These are phyloP conservation scores for Hydrotaea diabolus DNA, from an alignment of 2,888 invertebrate species.

Conservation along the genomic window DNA sequence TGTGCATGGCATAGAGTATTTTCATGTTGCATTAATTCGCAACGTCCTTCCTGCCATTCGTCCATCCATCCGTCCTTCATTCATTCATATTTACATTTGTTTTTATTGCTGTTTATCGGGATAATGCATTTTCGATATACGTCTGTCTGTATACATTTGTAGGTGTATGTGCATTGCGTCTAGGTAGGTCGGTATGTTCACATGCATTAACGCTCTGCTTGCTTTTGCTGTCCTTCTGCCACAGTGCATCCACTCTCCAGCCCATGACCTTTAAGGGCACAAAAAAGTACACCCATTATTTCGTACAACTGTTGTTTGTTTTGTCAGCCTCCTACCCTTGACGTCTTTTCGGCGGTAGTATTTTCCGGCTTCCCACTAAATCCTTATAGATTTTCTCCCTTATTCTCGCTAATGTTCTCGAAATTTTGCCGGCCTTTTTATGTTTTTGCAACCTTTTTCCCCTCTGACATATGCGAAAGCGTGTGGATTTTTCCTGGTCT, in stretches of 20 bases:
- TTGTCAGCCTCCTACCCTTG: conserved; percentile 30
- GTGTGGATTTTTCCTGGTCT: conserved; percentile 24
- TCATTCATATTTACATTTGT: conserved; percentile 55
- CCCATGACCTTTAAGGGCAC: conserved; percentile 34
- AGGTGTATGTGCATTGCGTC: background rate
- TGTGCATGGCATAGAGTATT: background rate
- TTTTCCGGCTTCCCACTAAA: conserved; percentile 37
- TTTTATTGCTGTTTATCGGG: conserved; percentile 47
- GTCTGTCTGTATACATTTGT: background rate
- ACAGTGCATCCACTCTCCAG: background rate
- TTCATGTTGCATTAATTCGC: conserved; percentile 34
- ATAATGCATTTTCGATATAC: conserved; percentile 66
- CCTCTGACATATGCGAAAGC: conserved; percentile 6
- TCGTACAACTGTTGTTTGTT: conserved; percentile 38
- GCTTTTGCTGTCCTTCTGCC: conserved; percentile 4
- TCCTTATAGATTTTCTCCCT: conserved; percentile 47
- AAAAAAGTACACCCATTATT: background rate
- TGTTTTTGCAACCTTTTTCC: conserved; percentile 17
- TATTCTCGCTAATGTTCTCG: background rate
- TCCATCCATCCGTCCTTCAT: too few relatives aligned
- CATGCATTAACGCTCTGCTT: background rate
- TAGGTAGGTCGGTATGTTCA: background rate
- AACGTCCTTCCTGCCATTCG: too few relatives aligned
- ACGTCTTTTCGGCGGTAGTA: conserved; percentile 22
- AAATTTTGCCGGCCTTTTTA: conserved; percentile 2